Evolutionary conservation across 2,888 invertebrate species (phyloP), one percentile per base, ranked within the genome.

Genomic region (Heliothis peltigera): DNA sequence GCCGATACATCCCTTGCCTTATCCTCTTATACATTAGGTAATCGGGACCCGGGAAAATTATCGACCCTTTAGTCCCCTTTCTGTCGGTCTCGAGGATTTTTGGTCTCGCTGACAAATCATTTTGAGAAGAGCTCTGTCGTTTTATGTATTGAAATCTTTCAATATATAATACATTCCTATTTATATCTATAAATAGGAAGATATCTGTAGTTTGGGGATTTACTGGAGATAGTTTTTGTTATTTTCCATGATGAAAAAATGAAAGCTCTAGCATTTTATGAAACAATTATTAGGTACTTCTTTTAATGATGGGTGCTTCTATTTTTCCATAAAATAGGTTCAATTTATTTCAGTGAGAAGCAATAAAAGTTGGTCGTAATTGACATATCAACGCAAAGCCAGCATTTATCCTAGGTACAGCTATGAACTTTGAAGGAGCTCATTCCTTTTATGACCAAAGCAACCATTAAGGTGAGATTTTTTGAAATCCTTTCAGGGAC

Each of bases 1-100:
- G 90, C 89, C 77, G 79, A 70, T 81, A 79, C 88, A 89, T 89
- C 90, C 88, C 89, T 86, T 65, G 64, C 70, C 62, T 59, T 81
- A 78, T 70, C 70, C 63, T 80, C 62, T 59, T 56, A 55, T 72
- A 81, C 82, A 79, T 79, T 77, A 79, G 80, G 80, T 77, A 79
- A 68, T 65, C 67, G 64, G 61, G 56, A 48, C 64, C 67, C 73
- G 73, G 66, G 75, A 81, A 77, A 81, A 64, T 75, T 80, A 80
- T 82, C 80, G 80, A 82, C 81, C 81, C 75, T 58, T 70, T 58
- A 64, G 51, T 69, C 72, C 76, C 72, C 72, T 59, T 70, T 59
- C 64, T 64, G 49, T 53, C 47, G n/a, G 19, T 54, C 49, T 53
- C 56, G 8, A 17, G 17, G 52, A 71, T 51, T 76, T 70, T 70